Evolutionary conservation across 1,140 invertebrate species (phyloP), one percentile per base, ranked within the genome.

Genomic region (Tribolium madens): DNA sequence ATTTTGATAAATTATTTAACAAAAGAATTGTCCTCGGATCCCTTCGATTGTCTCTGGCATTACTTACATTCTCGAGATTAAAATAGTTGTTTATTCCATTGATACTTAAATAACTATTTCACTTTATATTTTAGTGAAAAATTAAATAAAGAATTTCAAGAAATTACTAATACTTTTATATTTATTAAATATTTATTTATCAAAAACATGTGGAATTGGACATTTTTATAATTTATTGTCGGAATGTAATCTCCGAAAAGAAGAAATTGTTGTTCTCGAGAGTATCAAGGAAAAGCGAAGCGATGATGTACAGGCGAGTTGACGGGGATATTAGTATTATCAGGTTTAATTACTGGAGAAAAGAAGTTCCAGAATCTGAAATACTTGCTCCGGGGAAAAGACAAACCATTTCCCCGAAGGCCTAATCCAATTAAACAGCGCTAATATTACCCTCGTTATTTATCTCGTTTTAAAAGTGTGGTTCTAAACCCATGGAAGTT

Each of bases 361-460:
- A 31, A 33, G 57, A 64, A 64, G n/a, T 33, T n/a, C n/a, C 18
- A 21, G 57, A 64, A 33, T n/a, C 26, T 64, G 57, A 64, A 21
- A 26, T 31, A 33, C 17, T 14, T 33, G 21, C 10, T 4, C 14
- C 14, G 7, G 57, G 12, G 57, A 33, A 33, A 64, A 64, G 57
- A 36, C 21, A 14, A 18, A 33, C 26, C 26, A 64, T 64, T 42
- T 64, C 57, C 26, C 57, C 13, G 14, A 64, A 64, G 57, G 26
- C 31, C 31, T 64, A 26, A 64, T 64, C 26, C 26, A 64, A 64
- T 64, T 64, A 64, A 64, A 18, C 57, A 33, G 31, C 57, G 21
- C 31, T 64, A 64, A 64, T 64, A 64, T 33, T 64, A 64, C 26
- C 7, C 10, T n/a, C 13, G 21, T 64, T 64, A 64, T 33, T 64